These are phyloP conservation scores for Galeopsomyia nigrocyanea DNA, from an alignment of 2,888 invertebrate species.

Conservation along the genomic window DNA sequence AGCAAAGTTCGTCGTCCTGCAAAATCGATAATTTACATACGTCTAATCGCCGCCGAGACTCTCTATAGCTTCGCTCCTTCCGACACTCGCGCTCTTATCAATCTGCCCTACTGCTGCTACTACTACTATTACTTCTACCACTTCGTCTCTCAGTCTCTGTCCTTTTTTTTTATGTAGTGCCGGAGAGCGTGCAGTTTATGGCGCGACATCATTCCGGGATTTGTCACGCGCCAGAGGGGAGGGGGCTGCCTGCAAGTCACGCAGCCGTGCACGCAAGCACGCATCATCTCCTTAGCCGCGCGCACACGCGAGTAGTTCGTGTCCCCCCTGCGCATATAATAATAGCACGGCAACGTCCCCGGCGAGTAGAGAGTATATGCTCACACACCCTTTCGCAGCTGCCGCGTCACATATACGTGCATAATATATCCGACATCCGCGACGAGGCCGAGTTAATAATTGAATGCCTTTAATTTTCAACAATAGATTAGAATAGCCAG, in stretches of 20 bases:
- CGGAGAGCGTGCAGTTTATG: not conserved
- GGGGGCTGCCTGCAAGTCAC: not conserved
- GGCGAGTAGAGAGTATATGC: too few species aligned
- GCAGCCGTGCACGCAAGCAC: not conserved
- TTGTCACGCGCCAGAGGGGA: slow-evolving; percentile 50
- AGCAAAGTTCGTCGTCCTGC: slow-evolving; percentile 46
- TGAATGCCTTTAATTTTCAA: slow-evolving; percentile 58
- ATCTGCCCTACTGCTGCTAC: not conserved
- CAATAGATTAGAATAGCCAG: slow-evolving; percentile 16
- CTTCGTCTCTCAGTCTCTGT: too few species aligned
- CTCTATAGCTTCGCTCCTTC: not conserved
- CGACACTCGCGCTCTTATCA: not conserved
- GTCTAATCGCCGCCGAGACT: slow-evolving; percentile 49
- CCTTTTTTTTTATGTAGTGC: slow-evolving; percentile 18
- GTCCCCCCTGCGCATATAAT: too few species aligned
- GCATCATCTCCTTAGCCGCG: not conserved
- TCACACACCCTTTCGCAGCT: not conserved
- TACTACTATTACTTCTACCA: not conserved
- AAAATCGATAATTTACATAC: slow-evolving; percentile 46
- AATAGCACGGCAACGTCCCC: slow-evolving; percentile 19
- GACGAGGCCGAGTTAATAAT: slow-evolving; percentile 58
- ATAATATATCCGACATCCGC: not conserved
- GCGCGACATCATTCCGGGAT: slow-evolving; percentile 57
- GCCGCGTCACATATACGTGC: not conserved
- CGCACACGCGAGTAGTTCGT: too few species aligned